Evolutionary conservation across 2,888 invertebrate species (phyloP), one percentile per base, ranked within the genome.

Genomic region (Cryptocheilus praepositus): DNA sequence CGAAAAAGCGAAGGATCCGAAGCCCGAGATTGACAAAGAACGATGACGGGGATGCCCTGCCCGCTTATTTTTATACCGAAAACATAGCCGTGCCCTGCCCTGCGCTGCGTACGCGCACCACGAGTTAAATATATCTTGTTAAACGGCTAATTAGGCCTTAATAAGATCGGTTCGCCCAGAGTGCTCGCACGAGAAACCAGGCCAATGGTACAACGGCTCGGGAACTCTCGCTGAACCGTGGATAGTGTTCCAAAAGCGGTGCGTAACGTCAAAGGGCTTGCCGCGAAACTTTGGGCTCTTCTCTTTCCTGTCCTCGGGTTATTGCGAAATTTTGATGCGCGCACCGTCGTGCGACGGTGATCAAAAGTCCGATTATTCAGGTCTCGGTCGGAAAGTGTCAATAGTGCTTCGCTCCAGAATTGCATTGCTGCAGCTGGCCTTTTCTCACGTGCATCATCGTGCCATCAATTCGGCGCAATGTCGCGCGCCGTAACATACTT

Each of bases 121-220:
- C 63, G 76, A 79, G 82, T 85, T 84, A 86, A 86, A 85, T 85
- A 85, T 84, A 86, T 81, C 86, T 86, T 77, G 85, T 86, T 86
- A 86, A 86, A 80, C 76, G 83, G 77, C 83, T 86, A 86, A 86
- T 86, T 86, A 86, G 79, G 76, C 62, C 81, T 82, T 85, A 84
- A 84, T 85, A 81, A 83, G 83, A 84, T 86, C 79, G 81, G 80
- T 80, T 84, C 76, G 67, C 72, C 74, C 81, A 79, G 63, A 80
- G 79, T 73, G 79, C 79, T 77, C 74, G 62, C 70, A 56, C 67
- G 75, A 67, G 80, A 82, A 80, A 77, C 70, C 81, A 81, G 85
- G 84, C 83, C 83, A 81, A 81, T 81, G 81, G 76, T 80, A 76
- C 74, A 64, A 59, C 64, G 65, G 45, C 64, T 64, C 21, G 65